Base-by-base conservation (phyloP, 1,140 invertebrate genomes). In the Caligus rogercresseyi region DNA sequence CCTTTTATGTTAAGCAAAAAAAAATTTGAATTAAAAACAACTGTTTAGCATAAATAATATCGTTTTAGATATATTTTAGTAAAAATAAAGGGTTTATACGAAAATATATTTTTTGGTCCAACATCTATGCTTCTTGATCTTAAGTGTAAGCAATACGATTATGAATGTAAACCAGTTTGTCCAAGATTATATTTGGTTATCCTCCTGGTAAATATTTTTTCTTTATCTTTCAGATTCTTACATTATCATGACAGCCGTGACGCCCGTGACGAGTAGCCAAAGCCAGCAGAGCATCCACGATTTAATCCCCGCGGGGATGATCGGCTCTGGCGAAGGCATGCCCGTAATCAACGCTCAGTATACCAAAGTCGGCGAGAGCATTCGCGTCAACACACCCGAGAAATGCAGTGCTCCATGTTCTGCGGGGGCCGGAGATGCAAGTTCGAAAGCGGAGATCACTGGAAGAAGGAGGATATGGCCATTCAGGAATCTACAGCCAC, bases 351-450 rank as follows among this genome's bases (percentile, higher is more conserved):
- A 53, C 3, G 16, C 60, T 43, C 24, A 62, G 20, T 62, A 62
- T 23, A 19, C 60, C 15, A 2, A 53, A 52, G 52, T 62, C 20
- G 60, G 60, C 4, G 61, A 63, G 25, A 55, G 55, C 25, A 16
- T 63, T n/a, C 52, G 52, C n/a, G 14, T 24, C 16, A 63, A 54
- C 20, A 53, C 54, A 3, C 61, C 61, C 18, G 14, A 24, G 61
- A 63, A 53, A 26, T 63, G 18, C 52, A 85, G 66, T 87, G 85
- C 68, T 81, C 82, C 7, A 77, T 87, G 63, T 86, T 87, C 73
- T 88, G 87, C 72, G 85, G 86, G 0, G 87, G 87, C 0, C 77
- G 79, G 52, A 78, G 80, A 66, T 91, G 87, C 73, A 84, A 85
- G 70, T 89, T 88, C 73, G 86, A 89, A 71, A 79, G 77, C 64